Evolutionary conservation across 64 coral and sea anemone species (phyloP).

Genomic region (Montipora cactus): DNA sequence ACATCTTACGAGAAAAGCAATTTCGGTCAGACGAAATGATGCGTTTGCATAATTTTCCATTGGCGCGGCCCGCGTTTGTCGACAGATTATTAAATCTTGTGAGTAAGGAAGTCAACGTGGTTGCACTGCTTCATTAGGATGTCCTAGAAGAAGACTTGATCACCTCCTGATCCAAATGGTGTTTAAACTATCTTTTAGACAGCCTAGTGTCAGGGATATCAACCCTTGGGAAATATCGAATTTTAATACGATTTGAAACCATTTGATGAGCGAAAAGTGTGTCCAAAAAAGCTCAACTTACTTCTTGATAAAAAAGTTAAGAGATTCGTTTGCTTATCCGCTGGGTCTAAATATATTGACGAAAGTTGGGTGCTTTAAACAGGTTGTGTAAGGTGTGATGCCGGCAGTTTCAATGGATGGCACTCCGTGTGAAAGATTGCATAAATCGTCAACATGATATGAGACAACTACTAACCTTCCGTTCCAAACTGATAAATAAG

Average conservation of each 20-base stretch:
- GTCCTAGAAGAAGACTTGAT: constrained; percentile 40
- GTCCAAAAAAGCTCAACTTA: too few relatives aligned
- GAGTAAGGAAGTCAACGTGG: neutral
- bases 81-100: neutral
- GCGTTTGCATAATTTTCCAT: neutral
- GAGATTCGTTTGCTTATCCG: neutral
- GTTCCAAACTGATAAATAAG: neutral
- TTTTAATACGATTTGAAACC: neutral
- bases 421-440: too few relatives aligned
- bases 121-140: constrained; percentile 45
- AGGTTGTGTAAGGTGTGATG: too few relatives aligned
- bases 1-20: neutral
- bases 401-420: too few relatives aligned
- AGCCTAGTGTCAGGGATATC: constrained; percentile 36
- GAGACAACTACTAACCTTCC: neutral
- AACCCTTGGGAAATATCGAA: neutral
- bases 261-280: too few relatives aligned
- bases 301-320: too few relatives aligned
- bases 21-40: neutral
- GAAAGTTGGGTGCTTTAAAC: too few relatives aligned
- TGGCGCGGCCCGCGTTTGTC: neutral
- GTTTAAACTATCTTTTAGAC: constrained; percentile 3
- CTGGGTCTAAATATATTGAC: neutral
- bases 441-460: too few relatives aligned
- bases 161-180: constrained; percentile 20